A percentile compares a stretch with the other conserved stretches of the same genome.
These are phyloP conservation scores for Orycteropus afer DNA, from an alignment of 2,113 vertebrate species.

Conservation along the genomic window DNA sequence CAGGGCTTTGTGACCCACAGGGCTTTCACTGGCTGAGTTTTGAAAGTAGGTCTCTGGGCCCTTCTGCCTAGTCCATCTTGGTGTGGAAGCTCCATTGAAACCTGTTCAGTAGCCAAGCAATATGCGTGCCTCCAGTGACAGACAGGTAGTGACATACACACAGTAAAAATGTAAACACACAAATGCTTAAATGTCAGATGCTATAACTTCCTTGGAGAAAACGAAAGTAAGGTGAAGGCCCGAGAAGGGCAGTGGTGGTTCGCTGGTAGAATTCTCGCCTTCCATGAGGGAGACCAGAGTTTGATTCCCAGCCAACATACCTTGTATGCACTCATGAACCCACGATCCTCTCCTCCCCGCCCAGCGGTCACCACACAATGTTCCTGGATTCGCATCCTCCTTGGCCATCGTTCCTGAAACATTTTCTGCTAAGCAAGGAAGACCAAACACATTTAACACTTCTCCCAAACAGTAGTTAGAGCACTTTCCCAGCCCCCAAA, in stretches of 20 bases:
- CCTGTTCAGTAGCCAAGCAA: not conserved
- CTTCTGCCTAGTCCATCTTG: not conserved
- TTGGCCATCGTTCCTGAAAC: not conserved
- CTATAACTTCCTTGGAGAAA: not conserved
- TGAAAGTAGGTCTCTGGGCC: not conserved
- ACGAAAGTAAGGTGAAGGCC: not conserved
- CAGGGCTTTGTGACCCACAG: not conserved
- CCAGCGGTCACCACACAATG: not conserved
- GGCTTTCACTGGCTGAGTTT: not conserved
- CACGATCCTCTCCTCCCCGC: not conserved
- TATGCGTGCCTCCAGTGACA: not conserved
- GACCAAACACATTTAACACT: not conserved
- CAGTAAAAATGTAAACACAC: not conserved
- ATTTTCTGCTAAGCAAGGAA: conserved; percentile 13
- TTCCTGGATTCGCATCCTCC: not conserved
- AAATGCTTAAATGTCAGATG: not conserved
- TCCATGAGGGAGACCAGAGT: not conserved
- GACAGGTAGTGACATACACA: not conserved
- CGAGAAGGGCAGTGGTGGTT: not conserved
- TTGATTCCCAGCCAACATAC: not conserved
- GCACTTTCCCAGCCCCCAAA: not conserved
- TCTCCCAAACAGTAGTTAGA: not conserved
- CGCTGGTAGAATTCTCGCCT: not conserved
- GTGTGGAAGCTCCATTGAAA: not conserved
- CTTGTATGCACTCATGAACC: not conserved